phyloP scores from a whole-genome alignment of 2,797 vertebrate species.

The Rhyacichthys aspro region DNA sequence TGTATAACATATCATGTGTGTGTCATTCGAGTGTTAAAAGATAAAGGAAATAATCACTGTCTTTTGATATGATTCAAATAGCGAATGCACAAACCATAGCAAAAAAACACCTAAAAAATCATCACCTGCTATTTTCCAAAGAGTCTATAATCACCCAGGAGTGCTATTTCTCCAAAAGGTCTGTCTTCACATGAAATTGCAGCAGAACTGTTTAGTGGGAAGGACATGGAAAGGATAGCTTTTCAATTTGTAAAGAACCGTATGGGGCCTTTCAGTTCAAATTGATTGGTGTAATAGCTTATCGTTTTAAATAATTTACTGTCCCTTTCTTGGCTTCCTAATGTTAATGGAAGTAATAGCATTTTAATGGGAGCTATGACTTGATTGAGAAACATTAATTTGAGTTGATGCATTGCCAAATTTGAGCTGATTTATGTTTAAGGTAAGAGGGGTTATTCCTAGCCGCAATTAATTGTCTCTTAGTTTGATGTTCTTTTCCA shows the following conservation, averaged over 20 bases:
- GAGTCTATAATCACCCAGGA: conserved; percentile 48
- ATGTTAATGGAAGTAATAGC: conserved; percentile 41
- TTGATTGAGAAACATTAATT: conserved; percentile 39
- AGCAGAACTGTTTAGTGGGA: conserved; percentile 32
- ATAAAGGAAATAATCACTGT: conserved; percentile 39
- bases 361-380: conserved; percentile 26
- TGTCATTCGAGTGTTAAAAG: conserved; percentile 48
- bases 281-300: conserved; percentile 41
- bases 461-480: conserved; percentile 13
- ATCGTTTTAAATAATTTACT: conserved; percentile 37
- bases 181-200: conserved; percentile 22
- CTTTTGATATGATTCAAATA: conserved; percentile 3
- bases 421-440: conserved; percentile 17
- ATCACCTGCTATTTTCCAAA: conserved; percentile 40
- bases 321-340: conserved; percentile 37
- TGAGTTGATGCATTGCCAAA: conserved; percentile 29
- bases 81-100: conserved; percentile 39
- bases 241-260: conserved; percentile 34
- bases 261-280: conserved; percentile 16
- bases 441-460: conserved; percentile 19
- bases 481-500: conserved; percentile 11
- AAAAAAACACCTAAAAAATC: conserved; percentile 47
- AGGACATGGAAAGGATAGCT: conserved; percentile 36
- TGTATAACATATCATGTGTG: conserved; percentile 43
- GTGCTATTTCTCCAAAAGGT: conserved; percentile 24